Percentiles rank a stretch among this genome's conserved stretches.
Evolutionary conservation across 2,113 vertebrate genomes (phyloP).

Genomic region (Steatornis caripensis): DNA sequence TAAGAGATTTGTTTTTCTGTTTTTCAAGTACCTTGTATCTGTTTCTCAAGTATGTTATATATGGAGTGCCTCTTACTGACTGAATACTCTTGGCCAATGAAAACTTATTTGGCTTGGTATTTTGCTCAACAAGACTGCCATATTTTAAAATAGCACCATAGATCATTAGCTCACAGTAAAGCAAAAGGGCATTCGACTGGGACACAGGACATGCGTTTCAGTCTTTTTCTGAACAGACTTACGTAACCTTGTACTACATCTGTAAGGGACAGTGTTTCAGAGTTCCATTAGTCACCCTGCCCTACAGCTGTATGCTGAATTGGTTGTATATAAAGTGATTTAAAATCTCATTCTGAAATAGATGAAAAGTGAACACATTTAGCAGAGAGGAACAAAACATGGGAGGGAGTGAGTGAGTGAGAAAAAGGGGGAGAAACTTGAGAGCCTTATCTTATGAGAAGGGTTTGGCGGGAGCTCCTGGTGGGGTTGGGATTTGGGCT

Average conservation of each 20-base stretch:
- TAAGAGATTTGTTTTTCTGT: too few species aligned
- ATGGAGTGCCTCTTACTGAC: neutral
- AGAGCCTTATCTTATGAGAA: neutral
- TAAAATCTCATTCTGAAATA: neutral
- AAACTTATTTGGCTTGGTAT: neutral
- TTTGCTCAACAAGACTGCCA: neutral
- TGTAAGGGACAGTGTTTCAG: neutral
- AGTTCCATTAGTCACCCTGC: neutral
- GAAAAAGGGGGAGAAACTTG: neutral
- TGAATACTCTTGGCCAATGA: neutral
- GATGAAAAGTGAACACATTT: neutral
- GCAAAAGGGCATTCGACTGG: neutral
- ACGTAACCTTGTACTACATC: neutral
- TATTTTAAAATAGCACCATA: neutral
- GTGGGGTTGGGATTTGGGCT: neutral
- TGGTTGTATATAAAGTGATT: neutral
- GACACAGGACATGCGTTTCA: neutral
- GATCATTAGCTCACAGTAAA: neutral
- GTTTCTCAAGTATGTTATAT: neutral
- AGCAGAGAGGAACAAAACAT: neutral
- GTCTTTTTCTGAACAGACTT: neutral
- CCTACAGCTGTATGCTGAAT: neutral
- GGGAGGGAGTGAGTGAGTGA: neutral
- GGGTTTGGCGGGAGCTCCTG: neutral
- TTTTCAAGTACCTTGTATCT: too few species aligned